These are phyloP conservation scores for Eremobia ochroleuca DNA, from an alignment of 2,888 invertebrate genomes.

Conservation along the genomic window DNA sequence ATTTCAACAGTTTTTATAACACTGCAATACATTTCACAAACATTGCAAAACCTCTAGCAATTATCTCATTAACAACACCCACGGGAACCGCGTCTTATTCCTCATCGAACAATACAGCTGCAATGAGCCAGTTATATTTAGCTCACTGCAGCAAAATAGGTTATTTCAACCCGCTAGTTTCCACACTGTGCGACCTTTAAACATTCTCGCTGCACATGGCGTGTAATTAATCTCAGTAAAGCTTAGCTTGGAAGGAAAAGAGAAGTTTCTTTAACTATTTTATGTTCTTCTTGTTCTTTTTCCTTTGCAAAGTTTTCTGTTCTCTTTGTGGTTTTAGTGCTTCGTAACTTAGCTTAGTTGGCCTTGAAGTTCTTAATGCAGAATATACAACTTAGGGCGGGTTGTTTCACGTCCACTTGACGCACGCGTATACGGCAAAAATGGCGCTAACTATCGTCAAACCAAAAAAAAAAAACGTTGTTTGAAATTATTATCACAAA, in stretches of 20 bases:
- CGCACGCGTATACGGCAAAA: no score
- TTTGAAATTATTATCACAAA: no score
- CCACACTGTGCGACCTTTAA: slow-evolving; percentile 25
- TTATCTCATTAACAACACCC: neutral
- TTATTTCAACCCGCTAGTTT: slow-evolving; percentile 17
- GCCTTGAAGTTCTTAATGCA: neutral
- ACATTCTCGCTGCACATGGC: slow-evolving; percentile 30
- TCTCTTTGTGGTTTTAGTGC: neutral
- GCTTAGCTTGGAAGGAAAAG: slow-evolving; percentile 28
- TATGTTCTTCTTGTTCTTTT: slow-evolving; percentile 3
- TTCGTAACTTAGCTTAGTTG: neutral
- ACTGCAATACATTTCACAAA: neutral
- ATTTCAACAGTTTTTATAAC: neutral
- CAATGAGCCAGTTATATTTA: neutral
- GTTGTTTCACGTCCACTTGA: no score
- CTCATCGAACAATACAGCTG: neutral
- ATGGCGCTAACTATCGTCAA: no score
- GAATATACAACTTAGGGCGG: no score
- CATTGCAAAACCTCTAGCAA: neutral
- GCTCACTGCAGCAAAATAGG: neutral
- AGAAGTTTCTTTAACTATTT: slow-evolving; percentile 19
- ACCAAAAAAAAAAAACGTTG: no score
- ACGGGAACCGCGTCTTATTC: neutral
- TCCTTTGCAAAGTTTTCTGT: neutral
- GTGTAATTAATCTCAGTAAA: slow-evolving; percentile 44